Evolutionary conservation across 37 sponge, comb jelly and placozoan genomes (phyloP), one percentile per base, ranked within the genome.

Genomic region (Ephydatia muelleri): DNA sequence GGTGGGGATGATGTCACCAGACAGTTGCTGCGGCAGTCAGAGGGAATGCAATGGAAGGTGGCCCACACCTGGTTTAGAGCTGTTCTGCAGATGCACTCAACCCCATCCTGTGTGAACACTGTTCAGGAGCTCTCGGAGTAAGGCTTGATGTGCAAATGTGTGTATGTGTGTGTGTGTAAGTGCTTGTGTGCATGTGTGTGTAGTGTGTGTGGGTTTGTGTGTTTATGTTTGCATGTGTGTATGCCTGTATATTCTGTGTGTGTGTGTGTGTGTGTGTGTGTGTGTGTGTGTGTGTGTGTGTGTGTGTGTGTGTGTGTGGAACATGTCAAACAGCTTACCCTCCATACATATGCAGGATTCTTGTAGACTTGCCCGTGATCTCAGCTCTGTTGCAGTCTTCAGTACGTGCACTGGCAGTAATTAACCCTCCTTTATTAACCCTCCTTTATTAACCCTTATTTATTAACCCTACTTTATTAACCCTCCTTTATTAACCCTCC

Each of bases 51-150:
- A 73, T 40, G 71, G 72, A 77, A 32, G 31, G 73, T 75, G 64
- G 49, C 83, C 29, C 88, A 88, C 66, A 78, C 71, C 26, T 88
- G 88, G 88, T 5, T 88, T 25, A 64, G 88, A 26, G 79, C 74
- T 32, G 57, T 68, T 2, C n/a, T 72, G 19, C 73, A 86, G 72
- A 43, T 43, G 47, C 75, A 86, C 75, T 36, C 38, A 64, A 80
- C 87, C 11, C 80, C 87, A 0, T 75, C 80, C 9, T 40, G 57
- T n/a, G 35, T 22, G 27, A 39, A 76, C 23, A 34, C 65, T 0
- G 85, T 84, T 29, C 31, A 67, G 70, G 27, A 13, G 13, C 78
- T 84, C 1, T 68, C 85, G 27, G 31, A 33, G 83, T 82, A n/a
- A 82, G 73, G 30, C 47, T 8, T 11, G 8, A 11, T 43, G 47